phyloP scores from a whole-genome alignment of 2,888 invertebrate species.

The Drosophila fungiperda region DNA sequence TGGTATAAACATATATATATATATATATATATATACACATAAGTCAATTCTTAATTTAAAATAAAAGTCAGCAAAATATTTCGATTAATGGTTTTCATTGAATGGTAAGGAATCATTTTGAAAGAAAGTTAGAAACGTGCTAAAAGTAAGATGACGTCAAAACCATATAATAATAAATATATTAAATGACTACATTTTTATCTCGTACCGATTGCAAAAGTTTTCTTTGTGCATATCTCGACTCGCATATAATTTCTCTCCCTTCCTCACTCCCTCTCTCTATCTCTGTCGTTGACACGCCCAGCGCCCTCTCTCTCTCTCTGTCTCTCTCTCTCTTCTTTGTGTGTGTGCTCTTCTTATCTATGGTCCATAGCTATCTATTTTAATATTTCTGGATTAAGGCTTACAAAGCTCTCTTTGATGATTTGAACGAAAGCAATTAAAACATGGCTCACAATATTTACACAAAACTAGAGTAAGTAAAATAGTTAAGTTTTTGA shows the following conservation, averaged over 20 bases:
- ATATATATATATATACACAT: neutral
- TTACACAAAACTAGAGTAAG: slow-evolving; percentile 30
- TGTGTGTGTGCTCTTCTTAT: slow-evolving; percentile 36
- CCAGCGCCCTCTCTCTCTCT: neutral
- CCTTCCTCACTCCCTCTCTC: neutral
- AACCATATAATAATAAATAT: neutral
- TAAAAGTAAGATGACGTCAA: neutral
- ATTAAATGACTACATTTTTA: neutral
- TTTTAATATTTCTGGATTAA: slow-evolving; percentile 4
- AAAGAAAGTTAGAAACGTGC: neutral
- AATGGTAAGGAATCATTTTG: neutral
- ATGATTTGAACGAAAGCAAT: slow-evolving; percentile 14
- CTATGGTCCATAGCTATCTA: slow-evolving; percentile 23
- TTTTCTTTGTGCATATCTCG: neutral
- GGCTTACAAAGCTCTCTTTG: slow-evolving; percentile 14
- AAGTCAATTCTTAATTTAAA: neutral
- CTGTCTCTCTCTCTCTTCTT: neutral
- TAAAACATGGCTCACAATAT: slow-evolving; percentile 30
- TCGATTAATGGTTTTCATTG: neutral
- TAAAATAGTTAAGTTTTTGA: slow-evolving; percentile 21
- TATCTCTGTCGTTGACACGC: neutral
- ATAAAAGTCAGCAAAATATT: neutral
- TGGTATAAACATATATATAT: neutral
- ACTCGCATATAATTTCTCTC: neutral
- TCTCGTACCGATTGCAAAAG: neutral